Conservation (phyloP, 2,113 vertebrate genomes). For the Mobula hypostoma region DNA sequence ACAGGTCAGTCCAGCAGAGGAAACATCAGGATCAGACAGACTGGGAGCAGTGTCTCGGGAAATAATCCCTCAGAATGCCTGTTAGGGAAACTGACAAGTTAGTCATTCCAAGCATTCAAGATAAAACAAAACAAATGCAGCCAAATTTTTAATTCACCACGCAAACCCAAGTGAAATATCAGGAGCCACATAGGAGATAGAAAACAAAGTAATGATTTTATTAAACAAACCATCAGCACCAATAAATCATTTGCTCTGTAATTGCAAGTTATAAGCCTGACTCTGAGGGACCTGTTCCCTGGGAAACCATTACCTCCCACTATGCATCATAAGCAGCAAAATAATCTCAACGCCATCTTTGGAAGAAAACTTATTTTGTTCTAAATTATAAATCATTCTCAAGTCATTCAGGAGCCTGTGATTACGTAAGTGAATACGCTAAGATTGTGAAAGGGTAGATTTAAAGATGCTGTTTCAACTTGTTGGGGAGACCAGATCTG, state of each 20-base stretch:
- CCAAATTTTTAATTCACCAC: not conserved
- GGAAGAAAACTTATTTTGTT: not conserved
- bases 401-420: not conserved
- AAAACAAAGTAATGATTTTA: constrained; percentile 18
- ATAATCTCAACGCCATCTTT: not conserved
- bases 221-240: not conserved
- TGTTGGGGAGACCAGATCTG: not conserved
- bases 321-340: constrained; percentile 3
- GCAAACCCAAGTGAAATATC: not conserved
- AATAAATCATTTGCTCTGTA: constrained; percentile 22
- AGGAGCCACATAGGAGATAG: not conserved
- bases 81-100: not conserved
- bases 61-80: not conserved
- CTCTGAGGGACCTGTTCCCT: not conserved
- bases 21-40: not conserved
- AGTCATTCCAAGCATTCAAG: not conserved
- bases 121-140: not conserved
- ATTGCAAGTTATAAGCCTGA: not conserved
- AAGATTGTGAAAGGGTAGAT: not conserved
- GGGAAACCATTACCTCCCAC: constrained; percentile 5
- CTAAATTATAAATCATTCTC: not conserved
- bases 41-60: not conserved
- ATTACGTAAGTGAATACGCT: not conserved
- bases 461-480: not conserved
- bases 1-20: not conserved